Evolutionary conservation across 53 echinoderm and acorn worm genomes (phyloP).

Genomic region (Apostichopus leukothele): DNA sequence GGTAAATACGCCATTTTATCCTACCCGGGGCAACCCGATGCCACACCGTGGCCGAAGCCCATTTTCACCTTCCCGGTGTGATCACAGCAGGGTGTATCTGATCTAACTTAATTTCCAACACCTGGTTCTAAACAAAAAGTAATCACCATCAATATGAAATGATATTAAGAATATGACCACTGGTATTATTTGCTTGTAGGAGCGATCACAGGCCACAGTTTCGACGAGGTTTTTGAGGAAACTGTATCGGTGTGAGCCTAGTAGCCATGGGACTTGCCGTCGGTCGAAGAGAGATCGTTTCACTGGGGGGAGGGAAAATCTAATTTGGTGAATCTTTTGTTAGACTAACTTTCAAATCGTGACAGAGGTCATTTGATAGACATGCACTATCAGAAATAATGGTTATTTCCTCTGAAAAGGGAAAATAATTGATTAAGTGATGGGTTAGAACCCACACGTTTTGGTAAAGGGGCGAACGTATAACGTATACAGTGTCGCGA

Average conservation of each 20-base stretch:
- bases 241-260: neutral
- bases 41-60: constrained; percentile 6
- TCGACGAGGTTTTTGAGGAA: neutral
- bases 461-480: neutral
- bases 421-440: too few species aligned
- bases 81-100: neutral
- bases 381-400: neutral
- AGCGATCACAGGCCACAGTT: neutral
- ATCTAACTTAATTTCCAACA: constrained; percentile 24
- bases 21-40: neutral
- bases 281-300: neutral
- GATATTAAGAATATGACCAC: constrained; percentile 9
- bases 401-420: neutral
- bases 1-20: neutral
- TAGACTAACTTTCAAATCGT: neutral
- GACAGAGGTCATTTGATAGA: neutral
- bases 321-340: neutral
- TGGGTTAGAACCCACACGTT: neutral
- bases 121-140: constrained; percentile 34
- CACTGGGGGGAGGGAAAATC: neutral
- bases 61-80: neutral
- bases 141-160: constrained; percentile 17
- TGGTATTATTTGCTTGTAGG: neutral
- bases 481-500: too few species aligned
- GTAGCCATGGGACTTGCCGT: neutral